Base-by-base conservation (phyloP, 2,113 vertebrate genomes). In the Megaleporinus macrocephalus region DNA sequence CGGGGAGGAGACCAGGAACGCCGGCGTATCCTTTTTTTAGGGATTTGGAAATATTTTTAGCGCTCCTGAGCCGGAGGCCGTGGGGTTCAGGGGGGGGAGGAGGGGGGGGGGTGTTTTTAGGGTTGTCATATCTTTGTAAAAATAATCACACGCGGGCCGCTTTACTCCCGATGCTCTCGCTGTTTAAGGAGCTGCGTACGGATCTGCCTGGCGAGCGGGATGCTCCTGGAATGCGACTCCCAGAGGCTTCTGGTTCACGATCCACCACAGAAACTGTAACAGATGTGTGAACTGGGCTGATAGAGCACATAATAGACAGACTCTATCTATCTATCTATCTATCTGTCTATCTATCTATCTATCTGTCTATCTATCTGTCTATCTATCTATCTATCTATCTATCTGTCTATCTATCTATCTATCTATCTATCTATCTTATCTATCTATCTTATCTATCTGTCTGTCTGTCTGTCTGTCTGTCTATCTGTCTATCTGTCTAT, bases 311-410 rank as follows among this genome's bases (percentile, higher is more conserved):
- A 22, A 22, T n/a, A n/a, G n/a, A 55, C 53, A 55, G 14, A 1
- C 49, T 51, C 1, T 51, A 51, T 51, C 1, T 15, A 18, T 51
- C 1, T 44, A 44, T 7, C 4, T 4, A 1, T 44, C 18, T 74
- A 27, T 27, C 53, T 2, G 33, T 66, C 22, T 41, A 20, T 81
- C 78, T 70, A 70, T 82, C 62, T 77, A 71, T 87, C 33, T 41
- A 55, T 59, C 57, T 81, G 85, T 88, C n/a, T n/a, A n/a, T 86
- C 88, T 85, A 82, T 84, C 87, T 90, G 3, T 3, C 13, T 41
- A 74, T 79, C 78, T 80, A 76, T 36, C 41, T 53, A 30, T 83
- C 81, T 24, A 13, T 36, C 36, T 36, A 3, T 36, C 7, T 36
- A 3, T 36, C 36, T 36, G 36, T 36, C 36, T 36, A 3, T 36